Evolutionary conservation across 1,140 invertebrate species (phyloP), one percentile per base, ranked within the genome.

Genomic region (Pantala flavescens): DNA sequence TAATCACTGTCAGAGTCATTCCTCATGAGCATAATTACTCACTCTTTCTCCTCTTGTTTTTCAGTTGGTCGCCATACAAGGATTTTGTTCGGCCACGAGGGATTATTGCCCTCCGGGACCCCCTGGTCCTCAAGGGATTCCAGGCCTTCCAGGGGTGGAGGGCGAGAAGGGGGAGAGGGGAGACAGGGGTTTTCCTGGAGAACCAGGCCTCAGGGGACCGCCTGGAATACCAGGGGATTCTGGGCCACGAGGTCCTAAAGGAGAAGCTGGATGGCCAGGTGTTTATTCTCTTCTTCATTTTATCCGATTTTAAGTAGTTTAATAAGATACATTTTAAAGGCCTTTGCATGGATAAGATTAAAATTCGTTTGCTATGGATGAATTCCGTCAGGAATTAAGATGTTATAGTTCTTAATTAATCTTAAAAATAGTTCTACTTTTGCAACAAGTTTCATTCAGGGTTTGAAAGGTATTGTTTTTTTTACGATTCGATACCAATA

Each of bases 31-130:
- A 2, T 36, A 36, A 36, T 36, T 9, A 5, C 28, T 73, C 71
- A 74, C 70, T 76, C 0, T 76, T 77, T 76, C 75, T 70, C 73
- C 75, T 71, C 72, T 76, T 78, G 16, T 76, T 73, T 83, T 83
- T 70, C 80, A 92, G 90, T 85, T 90, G 76, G 85, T 88, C 74
- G 89, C 89, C 0, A 89, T 93, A 71, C 87, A 92, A 82, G 89
- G 88, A 7, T 91, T 91, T 78, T 93, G 91, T 78, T 86, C 86
- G 75, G 88, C 89, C 14, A 90, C 91, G 0, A 88, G 90, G 78
- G 89, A 93, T 49, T 93, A 93, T 79, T 96, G 94, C 80, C 89
- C 91, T n/a, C 88, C 90, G 0, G 87, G 91, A 23, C 85, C 88
- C 0, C 85, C 87, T 63, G 90, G 92, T 3, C 85, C 87, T 0